Base-by-base conservation (phyloP, 2,797 vertebrate genomes). In the Fringilla coelebs region DNA sequence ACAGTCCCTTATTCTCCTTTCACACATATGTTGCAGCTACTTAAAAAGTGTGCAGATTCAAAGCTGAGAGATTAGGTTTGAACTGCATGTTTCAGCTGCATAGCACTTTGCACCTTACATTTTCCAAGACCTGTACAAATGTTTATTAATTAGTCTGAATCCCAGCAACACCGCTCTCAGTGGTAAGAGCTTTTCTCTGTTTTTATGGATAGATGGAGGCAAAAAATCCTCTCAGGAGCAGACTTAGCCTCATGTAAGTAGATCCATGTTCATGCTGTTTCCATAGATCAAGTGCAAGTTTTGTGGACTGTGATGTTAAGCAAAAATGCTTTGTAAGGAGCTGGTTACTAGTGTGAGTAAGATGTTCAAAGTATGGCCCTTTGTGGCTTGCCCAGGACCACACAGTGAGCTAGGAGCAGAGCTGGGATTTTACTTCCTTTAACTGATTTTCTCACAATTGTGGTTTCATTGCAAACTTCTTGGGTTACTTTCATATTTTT, bases 361-460 rank as follows among this genome's bases (percentile, higher is more conserved):
- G 93, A 92, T 85, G 74, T 91, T 94, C 93, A 80, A 91, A 96
- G 84, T 86, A 87, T 9, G 38, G 85, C 63, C 63, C 67, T 96
- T 65, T 87, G 85, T 65, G 77, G n/a, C 71, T 82, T 94, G 88
- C 94, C 83, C 85, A 93, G 77, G 96, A 96, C 95, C 94, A 94
- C 95, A 94, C 96, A 96, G 60, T 32, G 28, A 91, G 94, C 85
- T 86, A 84, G 86, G 74, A 93, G 65, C 74, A 94, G 89, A 96
- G 67, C 88, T 88, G 80, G 83, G 85, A 94, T 96, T 97, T 95
- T 74, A 72, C 63, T 91, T 94, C 93, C 94, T 94, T 79, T 91
- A 89, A 90, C 80, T 79, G 76, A 85, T 90, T 95, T 95, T 96
- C 93, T 96, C 80, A 94, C 83, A 87, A 41, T 87, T 95, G 88